Conservation (phyloP, 2,797 vertebrate species). For the Corythornis leucogaster region DNA sequence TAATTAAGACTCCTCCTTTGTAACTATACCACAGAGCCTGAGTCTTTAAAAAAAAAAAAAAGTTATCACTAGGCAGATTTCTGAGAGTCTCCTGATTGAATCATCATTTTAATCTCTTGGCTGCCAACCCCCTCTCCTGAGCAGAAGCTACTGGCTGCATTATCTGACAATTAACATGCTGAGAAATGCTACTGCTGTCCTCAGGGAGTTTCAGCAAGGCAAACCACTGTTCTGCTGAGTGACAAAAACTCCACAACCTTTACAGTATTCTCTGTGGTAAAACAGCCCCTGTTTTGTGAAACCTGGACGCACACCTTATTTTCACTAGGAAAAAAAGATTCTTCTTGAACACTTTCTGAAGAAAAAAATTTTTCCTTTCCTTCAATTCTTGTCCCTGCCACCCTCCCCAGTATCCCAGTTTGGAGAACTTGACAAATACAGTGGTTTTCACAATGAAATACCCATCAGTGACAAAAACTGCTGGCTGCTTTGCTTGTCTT, state of each 20-base stretch:
- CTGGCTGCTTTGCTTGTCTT: not conserved
- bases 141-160: conserved; percentile 24
- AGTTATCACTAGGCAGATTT: conserved; percentile 63
- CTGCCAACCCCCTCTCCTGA: conserved; percentile 5
- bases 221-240: conserved; percentile 14
- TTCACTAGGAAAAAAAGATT: not conserved
- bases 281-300: not conserved
- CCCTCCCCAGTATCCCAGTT: not conserved
- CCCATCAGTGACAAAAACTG: not conserved
- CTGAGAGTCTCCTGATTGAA: conserved; percentile 51
- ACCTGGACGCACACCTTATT: not conserved
- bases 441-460: conserved; percentile 3
- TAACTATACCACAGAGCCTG: conserved; percentile 39
- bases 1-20: conserved; percentile 66
- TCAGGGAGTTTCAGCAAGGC: conserved; percentile 18
- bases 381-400: not conserved
- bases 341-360: not conserved
- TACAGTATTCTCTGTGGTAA: not conserved
- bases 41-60: conserved; percentile 17
- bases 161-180: conserved; percentile 46
- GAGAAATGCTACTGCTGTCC: conserved; percentile 27
- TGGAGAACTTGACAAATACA: not conserved
- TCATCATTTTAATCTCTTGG: conserved; percentile 57
- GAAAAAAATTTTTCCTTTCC: not conserved
- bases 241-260: not conserved